Evolutionary conservation across 2,888 invertebrate genomes (phyloP), one percentile per base, ranked within the genome.

Genomic region (Erebia palarica): DNA sequence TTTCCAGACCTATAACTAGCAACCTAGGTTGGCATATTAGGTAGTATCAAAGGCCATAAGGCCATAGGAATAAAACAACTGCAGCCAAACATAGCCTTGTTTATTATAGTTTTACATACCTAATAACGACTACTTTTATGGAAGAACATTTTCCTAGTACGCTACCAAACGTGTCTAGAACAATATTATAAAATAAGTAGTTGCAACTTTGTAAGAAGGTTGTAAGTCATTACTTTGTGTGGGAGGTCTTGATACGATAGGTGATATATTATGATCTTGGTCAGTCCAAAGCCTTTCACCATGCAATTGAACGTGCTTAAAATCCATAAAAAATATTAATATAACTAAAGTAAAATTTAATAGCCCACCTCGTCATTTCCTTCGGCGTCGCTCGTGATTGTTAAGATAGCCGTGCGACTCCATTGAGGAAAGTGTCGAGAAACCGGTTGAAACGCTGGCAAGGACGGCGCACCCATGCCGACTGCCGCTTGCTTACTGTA

Each of bases 361-460:
- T 59, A 21, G 58, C 68, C 82, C 79, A 85, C 84, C 72, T 79
- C 71, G 55, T 81, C 81, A 71, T 53, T 64, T 13, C 85, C 85
- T 69, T 86, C 86, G 18, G 77, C 73, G 47, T 74, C 72, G 65
- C 76, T 81, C 36, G 86, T 81, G 27, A 88, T 76, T 36, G 88
- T 86, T 69, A 91, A 75, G 74, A 89, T 82, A 11, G 87, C 87
- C 36, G 90, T 89, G 76, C 85, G 82, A 73, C 88, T 90, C 90
- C 91, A 92, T 71, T 89, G 90, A 1, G 90, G 87, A 75, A 89
- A 90, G 67, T 86, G 80, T n/a, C 85, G 78, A 3, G 84, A 73
- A 64, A 79, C 73, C 27, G 84, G 81, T 69, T 80, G 81, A 51
- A 83, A 73, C 9, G 74, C 70, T 9, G 84, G 81, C 49, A 81